Conservation (phyloP, 2,113 vertebrate genomes). For the Mixornis gularis region DNA sequence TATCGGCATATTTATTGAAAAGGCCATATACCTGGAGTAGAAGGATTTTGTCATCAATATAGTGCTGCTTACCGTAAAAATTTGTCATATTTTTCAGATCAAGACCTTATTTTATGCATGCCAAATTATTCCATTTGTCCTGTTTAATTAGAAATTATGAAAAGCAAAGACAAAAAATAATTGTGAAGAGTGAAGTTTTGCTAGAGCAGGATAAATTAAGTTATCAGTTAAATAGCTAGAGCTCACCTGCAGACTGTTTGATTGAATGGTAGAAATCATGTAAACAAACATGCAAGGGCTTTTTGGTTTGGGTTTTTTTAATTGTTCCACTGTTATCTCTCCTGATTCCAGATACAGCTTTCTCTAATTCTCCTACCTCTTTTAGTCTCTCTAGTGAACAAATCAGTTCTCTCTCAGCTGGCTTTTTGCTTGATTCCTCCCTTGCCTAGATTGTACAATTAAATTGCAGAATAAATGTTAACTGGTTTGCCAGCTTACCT, state of each 20-base stretch:
- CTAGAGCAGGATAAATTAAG: neutral
- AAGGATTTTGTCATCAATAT: neutral
- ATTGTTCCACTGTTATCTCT: neutral
- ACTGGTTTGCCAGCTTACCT: neutral
- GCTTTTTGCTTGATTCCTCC: neutral
- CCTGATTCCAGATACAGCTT: neutral
- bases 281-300: neutral
- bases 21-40: neutral
- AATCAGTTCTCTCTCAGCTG: neutral
- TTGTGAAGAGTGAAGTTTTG: neutral
- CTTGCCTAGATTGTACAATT: neutral
- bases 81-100: neutral
- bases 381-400: neutral
- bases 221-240: neutral
- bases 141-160: neutral
- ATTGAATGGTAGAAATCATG: neutral
- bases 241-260: neutral
- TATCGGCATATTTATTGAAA: neutral
- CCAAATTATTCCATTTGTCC: neutral
- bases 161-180: neutral
- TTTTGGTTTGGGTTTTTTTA: neutral
- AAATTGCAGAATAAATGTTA: neutral
- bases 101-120: neutral
- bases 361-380: neutral
- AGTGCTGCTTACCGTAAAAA: neutral